A percentile compares a stretch with the other conserved stretches of the same genome.
Conservation (phyloP, 1,140 invertebrate genomes). For the Drosophila rufa region DNA sequence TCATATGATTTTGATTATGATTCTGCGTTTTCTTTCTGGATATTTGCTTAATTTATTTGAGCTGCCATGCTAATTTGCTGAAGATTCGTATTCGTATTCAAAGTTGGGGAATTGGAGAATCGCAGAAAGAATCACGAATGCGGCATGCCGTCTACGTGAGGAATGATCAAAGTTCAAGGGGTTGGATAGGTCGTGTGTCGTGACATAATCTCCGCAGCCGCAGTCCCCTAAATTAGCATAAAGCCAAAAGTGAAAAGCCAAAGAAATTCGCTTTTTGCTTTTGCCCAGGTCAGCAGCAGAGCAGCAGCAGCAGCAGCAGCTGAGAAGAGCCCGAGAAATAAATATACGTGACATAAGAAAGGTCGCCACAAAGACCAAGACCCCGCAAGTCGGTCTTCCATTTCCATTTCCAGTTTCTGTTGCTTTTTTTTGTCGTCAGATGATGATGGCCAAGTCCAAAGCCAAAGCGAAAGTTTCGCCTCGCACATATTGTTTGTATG, state of each 20-base stretch:
- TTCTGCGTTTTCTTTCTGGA: conserved; percentile 35
- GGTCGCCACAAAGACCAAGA: conserved; percentile 52
- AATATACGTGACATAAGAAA: conserved; percentile 73
- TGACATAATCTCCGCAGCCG: conserved; percentile 57
- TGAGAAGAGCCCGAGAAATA: conserved; percentile 9
- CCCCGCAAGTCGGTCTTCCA: conserved; percentile 32
- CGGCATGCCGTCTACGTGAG: conserved; percentile 27
- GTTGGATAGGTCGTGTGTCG: conserved; percentile 53
- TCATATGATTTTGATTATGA: conserved; percentile 73
- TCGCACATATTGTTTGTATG: neutral
- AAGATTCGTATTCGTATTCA: neutral
- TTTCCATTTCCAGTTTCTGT: conserved; percentile 50
- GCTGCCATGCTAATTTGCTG: conserved; percentile 63
- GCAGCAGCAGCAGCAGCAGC: conserved; percentile 1
- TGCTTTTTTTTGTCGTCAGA: conserved; percentile 28
- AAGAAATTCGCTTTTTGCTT: conserved; percentile 49
- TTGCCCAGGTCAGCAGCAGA: conserved; percentile 19
- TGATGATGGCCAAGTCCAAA: conserved; percentile 73
- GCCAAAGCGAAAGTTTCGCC: conserved; percentile 74
- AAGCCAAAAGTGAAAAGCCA: conserved; percentile 64
- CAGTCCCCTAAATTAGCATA: conserved; percentile 48
- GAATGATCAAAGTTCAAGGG: conserved; percentile 26
- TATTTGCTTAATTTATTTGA: conserved; percentile 62
- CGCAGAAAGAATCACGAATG: conserved; percentile 25
- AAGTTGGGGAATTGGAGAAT: neutral